phyloP scores from a whole-genome alignment of 1,140 invertebrate species.

The Trinorchestia longiramus region DNA sequence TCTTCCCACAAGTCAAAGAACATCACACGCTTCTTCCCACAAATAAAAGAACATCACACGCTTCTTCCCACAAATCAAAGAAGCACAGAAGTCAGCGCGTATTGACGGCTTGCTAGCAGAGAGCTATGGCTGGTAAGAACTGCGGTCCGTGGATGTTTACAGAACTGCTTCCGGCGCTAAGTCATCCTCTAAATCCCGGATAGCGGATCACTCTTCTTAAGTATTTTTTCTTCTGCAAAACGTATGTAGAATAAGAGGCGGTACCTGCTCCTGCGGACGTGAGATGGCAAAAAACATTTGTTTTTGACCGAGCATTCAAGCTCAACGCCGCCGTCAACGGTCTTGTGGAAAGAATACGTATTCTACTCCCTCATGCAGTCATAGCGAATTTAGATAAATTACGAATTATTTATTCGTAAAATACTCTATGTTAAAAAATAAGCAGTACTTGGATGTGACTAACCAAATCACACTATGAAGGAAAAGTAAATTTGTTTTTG shows the following conservation, averaged over 20 bases:
- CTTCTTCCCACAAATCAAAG: neutral
- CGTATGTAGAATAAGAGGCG: slow-evolving; percentile 36
- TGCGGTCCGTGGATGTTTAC: slow-evolving; percentile 30
- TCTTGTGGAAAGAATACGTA: neutral
- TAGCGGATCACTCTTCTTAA: slow-evolving; percentile 51
- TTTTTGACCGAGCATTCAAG: neutral
- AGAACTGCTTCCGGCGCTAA: slow-evolving; percentile 14
- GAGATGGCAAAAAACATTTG: slow-evolving; percentile 23
- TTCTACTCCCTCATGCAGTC: neutral
- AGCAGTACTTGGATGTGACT: too few relatives aligned
- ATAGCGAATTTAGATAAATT: too few relatives aligned
- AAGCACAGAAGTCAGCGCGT: neutral
- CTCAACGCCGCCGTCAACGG: neutral
- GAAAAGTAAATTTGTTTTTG: too few relatives aligned
- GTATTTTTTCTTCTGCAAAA: slow-evolving; percentile 13
- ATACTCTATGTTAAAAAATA: too few relatives aligned
- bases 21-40: neutral
- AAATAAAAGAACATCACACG: neutral
- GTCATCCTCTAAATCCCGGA: slow-evolving; percentile 54
- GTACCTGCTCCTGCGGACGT: slow-evolving; percentile 41
- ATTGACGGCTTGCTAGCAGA: neutral
- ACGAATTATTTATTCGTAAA: too few relatives aligned
- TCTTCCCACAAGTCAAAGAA: neutral
- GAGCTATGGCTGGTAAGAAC: neutral
- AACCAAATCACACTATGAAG: too few relatives aligned